Conservation (phyloP, 92 coral and sea anemone species). For the Plumapathes pennacea region DNA sequence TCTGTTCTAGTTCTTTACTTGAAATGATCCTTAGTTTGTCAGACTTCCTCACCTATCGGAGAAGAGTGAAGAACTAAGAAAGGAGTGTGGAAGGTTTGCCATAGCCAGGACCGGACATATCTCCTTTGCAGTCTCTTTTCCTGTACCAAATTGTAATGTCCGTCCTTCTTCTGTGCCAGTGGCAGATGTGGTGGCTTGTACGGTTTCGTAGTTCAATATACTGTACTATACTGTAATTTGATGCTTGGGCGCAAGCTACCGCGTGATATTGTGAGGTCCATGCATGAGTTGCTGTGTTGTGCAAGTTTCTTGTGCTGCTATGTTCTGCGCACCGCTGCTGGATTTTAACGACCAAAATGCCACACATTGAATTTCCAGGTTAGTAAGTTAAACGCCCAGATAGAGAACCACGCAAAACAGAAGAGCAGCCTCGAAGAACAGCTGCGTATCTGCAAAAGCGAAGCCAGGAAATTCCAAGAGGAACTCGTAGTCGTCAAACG, state of each 20-base stretch:
- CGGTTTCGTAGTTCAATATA: neutral
- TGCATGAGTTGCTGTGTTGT: no score
- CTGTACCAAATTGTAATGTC: conserved; percentile 1
- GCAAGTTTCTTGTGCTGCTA: no score
- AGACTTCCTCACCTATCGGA: no score
- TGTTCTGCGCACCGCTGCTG: no score
- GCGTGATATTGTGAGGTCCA: no score
- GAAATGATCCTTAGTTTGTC: no score
- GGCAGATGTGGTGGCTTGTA: neutral
- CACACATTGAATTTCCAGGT: no score
- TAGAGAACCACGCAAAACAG: conserved; percentile 37
- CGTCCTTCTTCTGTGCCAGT: neutral
- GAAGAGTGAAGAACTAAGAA: no score
- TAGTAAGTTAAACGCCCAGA: conserved; percentile 29
- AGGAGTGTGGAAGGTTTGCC: no score
- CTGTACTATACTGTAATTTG: neutral
- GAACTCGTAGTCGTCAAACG: conserved; percentile 35
- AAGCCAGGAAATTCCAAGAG: conserved; percentile 51
- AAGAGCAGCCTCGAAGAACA: conserved; percentile 35
- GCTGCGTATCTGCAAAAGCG: conserved; percentile 24
- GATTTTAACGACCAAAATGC: no score
- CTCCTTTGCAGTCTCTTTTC: neutral
- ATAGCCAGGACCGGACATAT: no score
- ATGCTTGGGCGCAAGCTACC: neutral
- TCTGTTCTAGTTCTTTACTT: no score